phyloP scores from a whole-genome alignment of 2,797 vertebrate genomes.

The Myiotriccus ornatus region DNA sequence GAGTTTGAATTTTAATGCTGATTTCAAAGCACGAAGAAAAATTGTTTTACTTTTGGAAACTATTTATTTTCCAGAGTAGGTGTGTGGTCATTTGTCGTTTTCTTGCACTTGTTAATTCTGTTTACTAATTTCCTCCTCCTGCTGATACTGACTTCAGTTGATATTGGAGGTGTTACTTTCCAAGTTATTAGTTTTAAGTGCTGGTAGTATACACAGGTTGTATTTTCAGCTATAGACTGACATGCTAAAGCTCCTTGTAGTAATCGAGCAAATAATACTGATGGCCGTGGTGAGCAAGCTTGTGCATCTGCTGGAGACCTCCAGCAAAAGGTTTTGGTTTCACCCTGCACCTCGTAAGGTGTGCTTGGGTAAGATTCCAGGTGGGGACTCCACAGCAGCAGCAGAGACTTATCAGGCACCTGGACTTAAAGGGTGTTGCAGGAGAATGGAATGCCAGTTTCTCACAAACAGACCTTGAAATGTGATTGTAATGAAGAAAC shows the following conservation, averaged over 20 bases:
- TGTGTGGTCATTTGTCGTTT: not conserved
- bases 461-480: not conserved
- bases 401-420: not conserved
- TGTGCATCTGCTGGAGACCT: not conserved
- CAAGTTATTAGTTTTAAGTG: not conserved
- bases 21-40: not conserved
- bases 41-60: not conserved
- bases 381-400: not conserved
- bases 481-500: not conserved
- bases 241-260: not conserved
- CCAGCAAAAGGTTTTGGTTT: not conserved
- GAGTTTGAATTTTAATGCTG: not conserved
- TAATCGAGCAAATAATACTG: not conserved
- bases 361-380: not conserved
- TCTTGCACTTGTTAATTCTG: not conserved
- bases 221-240: not conserved
- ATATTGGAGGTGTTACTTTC: not conserved
- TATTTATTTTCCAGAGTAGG: not conserved
- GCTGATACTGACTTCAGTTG: not conserved
- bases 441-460: not conserved
- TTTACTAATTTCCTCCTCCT: not conserved
- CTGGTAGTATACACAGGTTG: fast-evolving
- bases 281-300: not conserved
- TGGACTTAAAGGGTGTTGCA: not conserved
- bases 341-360: fast-evolving